Percentiles rank a stretch among this genome's conserved stretches.
Conservation (phyloP, 2,797 vertebrate genomes). For the Cirrhinus molitorella region DNA sequence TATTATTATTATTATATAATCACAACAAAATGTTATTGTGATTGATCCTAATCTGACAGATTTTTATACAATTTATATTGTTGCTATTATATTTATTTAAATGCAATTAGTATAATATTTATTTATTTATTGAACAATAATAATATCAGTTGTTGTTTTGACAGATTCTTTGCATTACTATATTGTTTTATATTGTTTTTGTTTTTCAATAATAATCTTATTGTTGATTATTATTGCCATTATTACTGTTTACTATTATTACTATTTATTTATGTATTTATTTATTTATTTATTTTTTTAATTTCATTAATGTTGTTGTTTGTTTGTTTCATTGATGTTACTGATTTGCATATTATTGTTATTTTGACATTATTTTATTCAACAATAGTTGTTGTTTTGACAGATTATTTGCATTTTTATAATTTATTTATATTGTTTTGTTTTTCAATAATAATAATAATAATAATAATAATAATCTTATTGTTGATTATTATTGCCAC, state of each 20-base stretch:
- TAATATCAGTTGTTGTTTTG: too few species aligned
- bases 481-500: too few species aligned
- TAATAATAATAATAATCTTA: too few species aligned
- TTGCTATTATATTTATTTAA: neutral
- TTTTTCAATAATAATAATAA: too few species aligned
- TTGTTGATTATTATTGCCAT: too few species aligned
- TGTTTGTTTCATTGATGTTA: neutral
- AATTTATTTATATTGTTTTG: too few species aligned
- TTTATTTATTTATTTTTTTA: neutral
- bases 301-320: neutral
- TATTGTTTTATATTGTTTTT: too few species aligned
- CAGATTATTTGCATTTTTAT: too few species aligned
- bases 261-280: neutral
- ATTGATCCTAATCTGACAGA: neutral
- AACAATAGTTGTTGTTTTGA: too few species aligned
- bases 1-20: neutral
- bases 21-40: neutral
- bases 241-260: neutral
- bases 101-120: neutral
- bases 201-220: too few species aligned
- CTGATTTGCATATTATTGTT: neutral
- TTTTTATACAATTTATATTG: neutral
- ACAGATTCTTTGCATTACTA: too few species aligned
- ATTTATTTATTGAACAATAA: too few species aligned
- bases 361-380: neutral